phyloP scores from a whole-genome alignment of 2,888 invertebrate species.

The Leptinotarsa tumamoca region DNA sequence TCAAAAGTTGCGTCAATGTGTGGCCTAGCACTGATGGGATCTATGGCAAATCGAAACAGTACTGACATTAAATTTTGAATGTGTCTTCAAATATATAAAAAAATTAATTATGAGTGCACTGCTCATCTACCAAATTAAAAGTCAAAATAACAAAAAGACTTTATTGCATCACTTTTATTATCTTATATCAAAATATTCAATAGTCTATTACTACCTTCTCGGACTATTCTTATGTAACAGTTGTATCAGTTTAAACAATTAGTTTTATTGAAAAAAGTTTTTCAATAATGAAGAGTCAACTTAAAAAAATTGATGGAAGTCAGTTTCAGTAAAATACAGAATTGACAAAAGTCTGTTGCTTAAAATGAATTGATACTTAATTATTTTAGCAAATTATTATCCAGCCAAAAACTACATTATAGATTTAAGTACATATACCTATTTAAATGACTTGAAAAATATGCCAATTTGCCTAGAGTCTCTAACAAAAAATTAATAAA shows the following conservation, averaged over 20 bases:
- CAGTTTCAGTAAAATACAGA: too few species aligned
- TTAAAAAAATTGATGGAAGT: too few species aligned
- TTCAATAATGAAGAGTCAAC: too few species aligned
- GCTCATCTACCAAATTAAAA: neutral
- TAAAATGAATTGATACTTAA: too few species aligned
- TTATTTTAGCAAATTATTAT: too few species aligned
- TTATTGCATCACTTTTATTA: slow-evolving; percentile 15
- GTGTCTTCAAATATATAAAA: too few species aligned
- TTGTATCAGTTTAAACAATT: neutral
- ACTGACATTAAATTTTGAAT: too few species aligned
- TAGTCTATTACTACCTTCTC: neutral
- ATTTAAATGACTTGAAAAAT: neutral
- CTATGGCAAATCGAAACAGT: too few species aligned
- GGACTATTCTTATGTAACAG: neutral
- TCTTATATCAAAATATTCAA: slow-evolving; percentile 16
- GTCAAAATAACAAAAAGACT: neutral
- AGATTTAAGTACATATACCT: neutral
- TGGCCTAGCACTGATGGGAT: too few species aligned
- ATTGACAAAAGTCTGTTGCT: too few species aligned
- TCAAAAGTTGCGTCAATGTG: too few species aligned
- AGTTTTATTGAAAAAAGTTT: neutral
- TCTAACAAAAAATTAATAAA: neutral
- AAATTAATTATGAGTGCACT: too few species aligned
- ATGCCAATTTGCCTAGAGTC: neutral
- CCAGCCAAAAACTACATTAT: neutral